These are phyloP conservation scores for Lathronympha strigana DNA, from an alignment of 2,888 invertebrate genomes.

Conservation along the genomic window DNA sequence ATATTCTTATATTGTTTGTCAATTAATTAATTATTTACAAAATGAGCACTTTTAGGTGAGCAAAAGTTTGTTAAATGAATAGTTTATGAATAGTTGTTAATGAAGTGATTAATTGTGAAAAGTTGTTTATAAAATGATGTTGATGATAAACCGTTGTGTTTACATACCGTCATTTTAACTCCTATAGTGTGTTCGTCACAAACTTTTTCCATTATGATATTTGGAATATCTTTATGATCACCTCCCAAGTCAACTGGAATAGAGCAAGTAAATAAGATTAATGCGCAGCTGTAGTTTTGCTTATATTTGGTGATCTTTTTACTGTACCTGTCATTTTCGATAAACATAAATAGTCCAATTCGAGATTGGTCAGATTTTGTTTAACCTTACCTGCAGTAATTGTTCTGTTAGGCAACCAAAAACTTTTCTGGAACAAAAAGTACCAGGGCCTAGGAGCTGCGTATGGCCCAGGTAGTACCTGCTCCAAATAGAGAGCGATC, in stretches of 20 bases:
- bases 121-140: no score
- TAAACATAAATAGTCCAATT: no score
- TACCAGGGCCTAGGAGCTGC: constrained; percentile 93
- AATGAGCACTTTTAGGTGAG: no score
- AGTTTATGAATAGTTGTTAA: no score
- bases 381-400: constrained; percentile 40
- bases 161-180: constrained; percentile 75
- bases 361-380: no score
- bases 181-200: constrained; percentile 74
- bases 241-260: constrained; percentile 49
- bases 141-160: no score
- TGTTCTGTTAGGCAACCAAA: constrained; percentile 73
- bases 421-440: constrained; percentile 87
- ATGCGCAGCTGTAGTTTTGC: not conserved
- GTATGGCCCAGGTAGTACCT: constrained; percentile 93
- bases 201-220: constrained; percentile 75
- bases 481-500: constrained; percentile 93
- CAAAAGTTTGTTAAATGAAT: no score
- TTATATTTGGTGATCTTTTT: no score
- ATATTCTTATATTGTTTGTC: no score
- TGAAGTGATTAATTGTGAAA: no score
- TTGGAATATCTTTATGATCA: constrained; percentile 46
- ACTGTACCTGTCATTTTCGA: no score
- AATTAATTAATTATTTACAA: no score
- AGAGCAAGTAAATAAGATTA: not conserved